These are phyloP conservation scores for Drosophila formosana DNA, from an alignment of 2,888 invertebrate species.

Conservation along the genomic window DNA sequence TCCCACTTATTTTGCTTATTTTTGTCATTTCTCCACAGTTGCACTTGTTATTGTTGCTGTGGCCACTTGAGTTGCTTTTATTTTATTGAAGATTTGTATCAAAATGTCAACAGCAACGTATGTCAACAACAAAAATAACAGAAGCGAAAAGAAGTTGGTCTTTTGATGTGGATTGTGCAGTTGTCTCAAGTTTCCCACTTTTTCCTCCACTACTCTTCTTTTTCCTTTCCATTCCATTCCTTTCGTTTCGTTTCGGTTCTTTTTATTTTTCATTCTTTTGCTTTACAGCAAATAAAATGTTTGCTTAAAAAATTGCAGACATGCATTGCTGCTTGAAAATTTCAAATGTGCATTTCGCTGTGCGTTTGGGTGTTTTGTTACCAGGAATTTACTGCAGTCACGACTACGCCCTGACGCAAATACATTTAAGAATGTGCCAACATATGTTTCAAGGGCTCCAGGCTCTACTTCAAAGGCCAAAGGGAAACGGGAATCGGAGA, in stretches of 20 bases:
- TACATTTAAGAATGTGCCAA: conserved; percentile 63
- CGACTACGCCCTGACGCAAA: conserved; percentile 67
- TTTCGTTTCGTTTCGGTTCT: conserved; percentile 22
- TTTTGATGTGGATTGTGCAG: conserved; percentile 63
- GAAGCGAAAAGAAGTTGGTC: conserved; percentile 51
- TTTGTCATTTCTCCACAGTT: conserved; percentile 21
- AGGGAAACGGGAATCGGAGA: too few relatives aligned
- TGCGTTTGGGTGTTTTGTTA: conserved; percentile 47
- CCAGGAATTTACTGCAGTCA: conserved; percentile 77
- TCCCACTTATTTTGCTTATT: conserved; percentile 35
- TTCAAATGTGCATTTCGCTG: conserved; percentile 49
- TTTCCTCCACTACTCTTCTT: background rate
- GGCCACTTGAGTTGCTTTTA: conserved; percentile 71
- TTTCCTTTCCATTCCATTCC: background rate
- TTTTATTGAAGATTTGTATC: conserved; percentile 79
- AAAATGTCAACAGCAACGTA: conserved; percentile 75
- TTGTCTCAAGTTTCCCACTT: conserved; percentile 62
- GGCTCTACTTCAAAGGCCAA: background rate
- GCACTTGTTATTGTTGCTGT: conserved; percentile 33
- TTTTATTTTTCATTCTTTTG: conserved; percentile 3
- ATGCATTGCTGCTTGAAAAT: conserved; percentile 56
- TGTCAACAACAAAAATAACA: conserved; percentile 56
- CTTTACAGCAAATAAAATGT: conserved; percentile 69
- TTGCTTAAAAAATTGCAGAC: conserved; percentile 77
- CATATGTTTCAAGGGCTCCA: conserved; percentile 33